Percentiles rank a stretch among this genome's conserved stretches.
phyloP scores from a whole-genome alignment of 2,113 vertebrate species.

The Leptodactylus fuscus region DNA sequence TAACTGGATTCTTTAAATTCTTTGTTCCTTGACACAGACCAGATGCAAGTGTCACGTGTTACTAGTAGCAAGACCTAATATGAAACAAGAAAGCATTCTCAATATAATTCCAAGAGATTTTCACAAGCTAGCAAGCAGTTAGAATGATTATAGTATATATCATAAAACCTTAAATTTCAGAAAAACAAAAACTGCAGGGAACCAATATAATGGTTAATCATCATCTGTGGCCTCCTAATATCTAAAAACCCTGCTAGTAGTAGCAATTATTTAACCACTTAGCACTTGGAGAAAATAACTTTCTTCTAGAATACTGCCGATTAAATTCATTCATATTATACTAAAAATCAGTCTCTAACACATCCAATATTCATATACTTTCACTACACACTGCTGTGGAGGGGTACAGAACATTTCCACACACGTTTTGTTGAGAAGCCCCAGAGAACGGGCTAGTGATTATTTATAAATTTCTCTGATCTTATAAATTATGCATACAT shows the following conservation, averaged over 20 bases:
- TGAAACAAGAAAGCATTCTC: not conserved
- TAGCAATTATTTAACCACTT: not conserved
- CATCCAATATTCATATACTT: constrained; percentile 60
- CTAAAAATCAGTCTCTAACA: not conserved
- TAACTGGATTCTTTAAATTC: constrained; percentile 25
- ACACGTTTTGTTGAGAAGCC: constrained; percentile 68
- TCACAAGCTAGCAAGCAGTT: not conserved
- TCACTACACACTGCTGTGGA: constrained; percentile 69
- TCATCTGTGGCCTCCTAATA: not conserved
- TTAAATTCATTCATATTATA: not conserved
- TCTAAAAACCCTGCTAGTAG: not conserved
- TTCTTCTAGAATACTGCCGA: too few species aligned
- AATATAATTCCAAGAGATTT: not conserved
- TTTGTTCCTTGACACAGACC: not conserved
- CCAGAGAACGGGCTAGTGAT: constrained; percentile 71
- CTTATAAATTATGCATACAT: constrained; percentile 82
- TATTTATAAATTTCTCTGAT: constrained; percentile 76
- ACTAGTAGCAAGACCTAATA: too few species aligned
- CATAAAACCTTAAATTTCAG: not conserved
- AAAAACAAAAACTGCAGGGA: not conserved
- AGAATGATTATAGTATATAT: not conserved
- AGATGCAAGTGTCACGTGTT: not conserved
- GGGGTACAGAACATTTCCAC: constrained; percentile 75
- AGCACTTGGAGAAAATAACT: not conserved
- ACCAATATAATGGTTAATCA: not conserved